Evolutionary conservation across 2,797 vertebrate species (phyloP), one percentile per base, ranked within the genome.

Genomic region (Siniperca obscura): DNA sequence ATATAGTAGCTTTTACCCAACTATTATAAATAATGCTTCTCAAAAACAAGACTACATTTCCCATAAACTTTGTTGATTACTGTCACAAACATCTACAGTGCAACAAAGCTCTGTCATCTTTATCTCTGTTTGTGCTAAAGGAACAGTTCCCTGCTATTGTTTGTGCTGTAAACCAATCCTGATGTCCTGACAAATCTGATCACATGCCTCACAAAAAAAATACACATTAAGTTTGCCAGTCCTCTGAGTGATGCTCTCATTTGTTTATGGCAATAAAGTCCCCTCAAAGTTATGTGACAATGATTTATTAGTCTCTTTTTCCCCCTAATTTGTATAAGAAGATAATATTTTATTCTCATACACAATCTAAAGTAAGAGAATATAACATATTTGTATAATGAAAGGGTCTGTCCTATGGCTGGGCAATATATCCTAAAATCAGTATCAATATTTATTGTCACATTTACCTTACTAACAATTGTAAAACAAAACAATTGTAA

Each of bases 191-290:
- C 53, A 64, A 53, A 76, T 48, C 52, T 76, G 68, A 74, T 78
- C 19, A 40, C 2, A 13, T 38, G 57, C 52, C 70, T 69, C 36
- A 25, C n/a, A 30, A 27, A 34, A 53, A 46, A 78, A 80, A 57
- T 4, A 52, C 72, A 79, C 60, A 27, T 67, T 42, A 77, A 46
- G 59, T 30, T 68, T 70, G 67, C 56, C 66, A 44, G 11, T 65
- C 62, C 66, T 44, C 69, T 48, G 70, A 80, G 42, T 36, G 77
- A 80, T 50, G 59, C 55, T 48, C 1, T 2, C 3, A 2, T 81
- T 82, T 79, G 61, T 69, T 68, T 74, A 66, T 61, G 72, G 53
- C 72, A 81, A 85, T 85, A 16, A 81, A 48, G 66, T 13, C 53
- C 62, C 69, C 76, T 61, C 34, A 59, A 19, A 74, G 61, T 71